Conservation (phyloP, 23 tunicate genomes). For the Oikopleura albicans region DNA sequence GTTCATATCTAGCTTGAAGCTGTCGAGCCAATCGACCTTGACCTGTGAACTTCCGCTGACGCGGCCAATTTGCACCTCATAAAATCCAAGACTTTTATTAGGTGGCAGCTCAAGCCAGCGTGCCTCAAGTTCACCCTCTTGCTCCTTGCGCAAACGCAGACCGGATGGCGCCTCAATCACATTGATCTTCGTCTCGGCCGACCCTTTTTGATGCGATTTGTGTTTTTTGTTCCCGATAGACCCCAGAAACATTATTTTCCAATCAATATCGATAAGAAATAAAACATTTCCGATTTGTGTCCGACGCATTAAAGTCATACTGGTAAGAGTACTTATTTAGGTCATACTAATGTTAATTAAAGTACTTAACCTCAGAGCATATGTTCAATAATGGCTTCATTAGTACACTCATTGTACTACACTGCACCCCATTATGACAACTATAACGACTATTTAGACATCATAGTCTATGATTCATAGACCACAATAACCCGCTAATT, state of each 20-base stretch:
- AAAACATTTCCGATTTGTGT: background rate
- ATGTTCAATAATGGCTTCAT: too few species aligned
- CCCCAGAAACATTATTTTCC: background rate
- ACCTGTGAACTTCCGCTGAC: background rate
- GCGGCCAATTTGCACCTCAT: constrained; percentile 1
- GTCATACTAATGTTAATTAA: too few species aligned
- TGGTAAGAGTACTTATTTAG: too few species aligned
- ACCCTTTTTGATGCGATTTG: background rate
- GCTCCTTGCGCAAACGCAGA: background rate
- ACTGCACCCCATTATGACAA: too few species aligned
- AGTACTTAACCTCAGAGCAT: too few species aligned
- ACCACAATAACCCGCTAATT: too few species aligned
- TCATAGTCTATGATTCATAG: too few species aligned
- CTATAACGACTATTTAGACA: too few species aligned
- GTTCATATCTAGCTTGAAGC: background rate
- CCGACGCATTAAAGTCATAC: background rate
- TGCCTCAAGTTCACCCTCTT: background rate
- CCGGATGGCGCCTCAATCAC: background rate
- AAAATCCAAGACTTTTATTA: background rate
- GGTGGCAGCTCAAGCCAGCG: background rate
- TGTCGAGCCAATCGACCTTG: background rate
- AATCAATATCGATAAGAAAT: background rate
- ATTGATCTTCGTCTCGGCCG: background rate
- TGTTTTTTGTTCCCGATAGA: background rate
- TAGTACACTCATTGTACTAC: too few species aligned